Evolutionary conservation across 2,113 vertebrate genomes (phyloP).

Genomic region (Salvelinus alpinus): DNA sequence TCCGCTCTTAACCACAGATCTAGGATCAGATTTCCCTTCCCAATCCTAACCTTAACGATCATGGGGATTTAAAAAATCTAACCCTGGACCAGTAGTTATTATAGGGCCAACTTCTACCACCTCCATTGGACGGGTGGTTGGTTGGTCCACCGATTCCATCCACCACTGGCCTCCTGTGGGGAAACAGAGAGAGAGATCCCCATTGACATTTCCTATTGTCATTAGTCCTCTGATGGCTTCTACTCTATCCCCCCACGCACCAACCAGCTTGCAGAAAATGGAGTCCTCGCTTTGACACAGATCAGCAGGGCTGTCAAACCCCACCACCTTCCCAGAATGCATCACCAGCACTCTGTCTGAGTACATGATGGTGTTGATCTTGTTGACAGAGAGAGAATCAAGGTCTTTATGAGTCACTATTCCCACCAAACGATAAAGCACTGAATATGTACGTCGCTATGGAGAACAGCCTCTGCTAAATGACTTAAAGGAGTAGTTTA

Average conservation of each 20-base stretch:
- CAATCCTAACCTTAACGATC: not conserved
- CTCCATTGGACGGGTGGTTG: not conserved
- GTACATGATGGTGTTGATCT: slow-evolving; percentile 93
- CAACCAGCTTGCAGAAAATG: slow-evolving; percentile 78
- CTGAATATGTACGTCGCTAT: too few species aligned
- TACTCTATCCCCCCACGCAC: slow-evolving; percentile 56
- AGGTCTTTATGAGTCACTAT: too few species aligned
- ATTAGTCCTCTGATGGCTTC: not conserved
- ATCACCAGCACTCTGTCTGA: slow-evolving; percentile 91
- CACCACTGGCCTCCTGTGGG: not conserved
- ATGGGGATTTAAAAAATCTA: not conserved
- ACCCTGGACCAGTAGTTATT: not conserved
- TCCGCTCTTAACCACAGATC: not conserved
- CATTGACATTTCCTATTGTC: not conserved
- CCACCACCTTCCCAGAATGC: slow-evolving; percentile 84
- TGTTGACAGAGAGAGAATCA: slow-evolving; percentile 45
- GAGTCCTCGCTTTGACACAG: slow-evolving; percentile 79
- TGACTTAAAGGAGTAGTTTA: too few species aligned
- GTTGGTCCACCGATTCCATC: not conserved
- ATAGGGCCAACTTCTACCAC: not conserved
- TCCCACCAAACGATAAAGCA: too few species aligned
- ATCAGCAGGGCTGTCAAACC: slow-evolving; percentile 81
- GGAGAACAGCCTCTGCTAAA: too few species aligned
- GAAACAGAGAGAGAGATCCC: not conserved
- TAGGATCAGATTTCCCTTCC: not conserved